Percentiles rank a stretch among this genome's conserved stretches.
Evolutionary conservation across 2,113 vertebrate genomes (phyloP).

Genomic region (Cricetomys ansorgei): DNA sequence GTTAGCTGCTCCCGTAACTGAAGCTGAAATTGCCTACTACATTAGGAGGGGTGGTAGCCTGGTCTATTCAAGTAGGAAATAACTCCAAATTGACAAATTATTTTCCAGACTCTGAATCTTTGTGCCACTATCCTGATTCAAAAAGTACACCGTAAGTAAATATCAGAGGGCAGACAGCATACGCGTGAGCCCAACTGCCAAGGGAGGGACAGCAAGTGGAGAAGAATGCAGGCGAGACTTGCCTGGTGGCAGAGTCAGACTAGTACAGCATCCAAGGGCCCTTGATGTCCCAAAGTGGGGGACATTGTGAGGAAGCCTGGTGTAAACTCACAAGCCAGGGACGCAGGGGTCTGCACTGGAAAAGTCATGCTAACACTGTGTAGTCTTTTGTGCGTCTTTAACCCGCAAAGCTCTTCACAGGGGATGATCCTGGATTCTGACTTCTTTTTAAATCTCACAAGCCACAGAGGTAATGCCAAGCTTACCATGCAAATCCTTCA

Average conservation of each 20-base stretch:
- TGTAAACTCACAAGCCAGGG: background rate
- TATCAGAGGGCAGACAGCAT: background rate
- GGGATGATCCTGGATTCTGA: background rate
- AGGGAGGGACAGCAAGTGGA: background rate
- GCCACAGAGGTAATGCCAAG: background rate
- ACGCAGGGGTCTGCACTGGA: background rate
- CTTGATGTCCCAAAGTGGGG: background rate
- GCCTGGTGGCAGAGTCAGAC: background rate
- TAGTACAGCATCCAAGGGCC: accelerated
- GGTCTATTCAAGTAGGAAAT: background rate
- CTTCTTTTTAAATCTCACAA: slow-evolving; percentile 42
- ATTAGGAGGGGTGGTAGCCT: background rate
- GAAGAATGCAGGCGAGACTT: background rate
- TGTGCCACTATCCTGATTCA: background rate
- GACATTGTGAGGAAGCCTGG: background rate
- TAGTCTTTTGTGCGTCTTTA: background rate
- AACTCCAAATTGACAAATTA: background rate
- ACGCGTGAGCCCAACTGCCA: background rate
- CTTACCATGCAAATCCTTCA: background rate
- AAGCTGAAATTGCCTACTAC: no score
- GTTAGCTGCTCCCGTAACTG: no score
- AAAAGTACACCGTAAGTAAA: background rate
- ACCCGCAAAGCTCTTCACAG: background rate
- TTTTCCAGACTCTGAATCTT: background rate
- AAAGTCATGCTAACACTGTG: background rate